phyloP scores from a whole-genome alignment of 2,888 invertebrate species.

The Coenonympha arcania region DNA sequence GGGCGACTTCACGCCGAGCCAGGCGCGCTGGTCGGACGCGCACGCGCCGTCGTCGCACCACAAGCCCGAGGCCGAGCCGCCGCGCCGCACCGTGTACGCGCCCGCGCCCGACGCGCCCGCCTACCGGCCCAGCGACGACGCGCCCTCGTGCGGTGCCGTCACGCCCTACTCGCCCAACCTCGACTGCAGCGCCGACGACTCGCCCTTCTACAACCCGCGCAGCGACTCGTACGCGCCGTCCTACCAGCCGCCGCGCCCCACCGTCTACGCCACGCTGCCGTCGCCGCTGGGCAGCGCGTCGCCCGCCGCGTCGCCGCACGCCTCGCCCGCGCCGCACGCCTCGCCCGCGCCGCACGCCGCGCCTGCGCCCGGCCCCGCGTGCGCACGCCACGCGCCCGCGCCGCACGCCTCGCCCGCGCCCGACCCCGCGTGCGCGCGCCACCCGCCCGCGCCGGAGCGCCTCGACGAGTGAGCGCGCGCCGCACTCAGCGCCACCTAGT shows the following conservation, averaged over 20 bases:
- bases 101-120: constrained; percentile 64
- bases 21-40: constrained; percentile 78
- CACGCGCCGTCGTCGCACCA: constrained; percentile 78
- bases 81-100: constrained; percentile 69
- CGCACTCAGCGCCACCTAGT: too few relatives aligned
- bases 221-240: constrained; percentile 71
- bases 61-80: constrained; percentile 71
- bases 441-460: constrained; percentile 32
- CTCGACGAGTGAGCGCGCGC: too few relatives aligned
- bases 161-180: constrained; percentile 69
- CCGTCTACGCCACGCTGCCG: constrained; percentile 68
- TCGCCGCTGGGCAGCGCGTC: constrained; percentile 62
- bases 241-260: constrained; percentile 66
- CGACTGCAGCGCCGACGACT: constrained; percentile 63
- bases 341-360: constrained; percentile 37
- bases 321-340: constrained; percentile 53
- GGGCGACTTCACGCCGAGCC: constrained; percentile 77
- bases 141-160: constrained; percentile 69
- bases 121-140: constrained; percentile 68
- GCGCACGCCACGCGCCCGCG: too few relatives aligned
- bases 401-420: too few relatives aligned
- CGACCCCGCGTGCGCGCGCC: too few relatives aligned
- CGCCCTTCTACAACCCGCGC: constrained; percentile 70
- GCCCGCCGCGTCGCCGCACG: constrained; percentile 57
- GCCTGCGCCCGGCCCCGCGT: constrained; percentile 47